These are phyloP conservation scores for Zaprionus lineosus DNA, from an alignment of 2,888 invertebrate species.

Conservation along the genomic window DNA sequence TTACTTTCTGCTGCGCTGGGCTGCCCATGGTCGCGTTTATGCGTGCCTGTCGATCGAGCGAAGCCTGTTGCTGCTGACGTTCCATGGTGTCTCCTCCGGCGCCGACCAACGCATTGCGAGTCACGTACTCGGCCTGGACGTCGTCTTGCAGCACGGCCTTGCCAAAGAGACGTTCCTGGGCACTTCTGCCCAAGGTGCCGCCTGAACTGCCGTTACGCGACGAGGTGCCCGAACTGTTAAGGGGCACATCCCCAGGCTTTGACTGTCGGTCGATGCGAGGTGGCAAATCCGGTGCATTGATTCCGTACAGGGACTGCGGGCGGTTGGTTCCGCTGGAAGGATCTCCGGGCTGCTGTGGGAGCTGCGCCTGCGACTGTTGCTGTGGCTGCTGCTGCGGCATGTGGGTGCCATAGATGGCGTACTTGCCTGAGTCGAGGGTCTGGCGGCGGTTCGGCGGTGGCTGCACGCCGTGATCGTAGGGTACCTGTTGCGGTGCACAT, in stretches of 20 bases:
- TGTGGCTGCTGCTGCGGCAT: constrained; percentile 57
- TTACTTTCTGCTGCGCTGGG: constrained; percentile 64
- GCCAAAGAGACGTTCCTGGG: constrained; percentile 89
- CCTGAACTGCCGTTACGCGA: constrained; percentile 84
- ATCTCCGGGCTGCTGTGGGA: constrained; percentile 79
- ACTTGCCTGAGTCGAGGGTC: constrained; percentile 80
- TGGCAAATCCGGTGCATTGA: constrained; percentile 89
- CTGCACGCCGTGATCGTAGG: constrained; percentile 81
- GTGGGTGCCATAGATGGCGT: constrained; percentile 78
- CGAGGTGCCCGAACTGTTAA: constrained; percentile 83
- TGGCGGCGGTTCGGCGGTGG: constrained; percentile 80
- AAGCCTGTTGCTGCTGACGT: constrained; percentile 78
- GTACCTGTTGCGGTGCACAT: constrained; percentile 80
- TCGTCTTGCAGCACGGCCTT: constrained; percentile 80
- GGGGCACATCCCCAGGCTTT: constrained; percentile 86
- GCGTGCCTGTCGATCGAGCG: constrained; percentile 81
- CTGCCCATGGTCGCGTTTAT: constrained; percentile 68
- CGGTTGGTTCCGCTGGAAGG: constrained; percentile 66
- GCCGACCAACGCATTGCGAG: constrained; percentile 70
- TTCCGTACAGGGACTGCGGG: constrained; percentile 84
- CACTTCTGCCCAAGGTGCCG: constrained; percentile 84
- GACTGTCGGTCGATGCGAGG: constrained; percentile 91
- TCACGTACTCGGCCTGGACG: constrained; percentile 82
- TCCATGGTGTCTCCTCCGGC: constrained; percentile 78
- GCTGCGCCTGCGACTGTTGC: constrained; percentile 8